A percentile compares a stretch with the other conserved stretches of the same genome.
Conservation (phyloP, 2,888 invertebrate species). For the Tridacna gigas region DNA sequence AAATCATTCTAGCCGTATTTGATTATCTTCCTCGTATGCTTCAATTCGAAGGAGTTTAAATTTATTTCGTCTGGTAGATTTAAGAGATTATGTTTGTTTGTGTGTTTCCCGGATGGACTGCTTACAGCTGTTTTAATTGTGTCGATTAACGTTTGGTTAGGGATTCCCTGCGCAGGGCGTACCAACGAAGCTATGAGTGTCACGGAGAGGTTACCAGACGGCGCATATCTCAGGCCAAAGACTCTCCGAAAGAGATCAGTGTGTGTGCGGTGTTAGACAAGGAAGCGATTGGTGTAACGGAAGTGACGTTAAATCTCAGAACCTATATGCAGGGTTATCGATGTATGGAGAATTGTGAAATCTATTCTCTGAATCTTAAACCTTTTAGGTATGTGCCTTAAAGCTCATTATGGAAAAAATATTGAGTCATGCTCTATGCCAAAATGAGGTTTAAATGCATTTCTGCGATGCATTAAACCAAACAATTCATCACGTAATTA, state of each 20-base stretch:
- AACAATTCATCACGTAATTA: too few species aligned
- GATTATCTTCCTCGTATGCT: too few species aligned
- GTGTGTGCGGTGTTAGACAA: slow-evolving; percentile 69
- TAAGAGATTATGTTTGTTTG: too few species aligned
- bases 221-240: slow-evolving; percentile 44
- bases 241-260: slow-evolving; percentile 40
- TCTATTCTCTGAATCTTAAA: slow-evolving; percentile 72
- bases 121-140: too few species aligned
- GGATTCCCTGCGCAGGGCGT: slow-evolving; percentile 54
- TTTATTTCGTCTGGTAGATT: too few species aligned
- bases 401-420: too few species aligned
- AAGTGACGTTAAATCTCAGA: slow-evolving; percentile 62
- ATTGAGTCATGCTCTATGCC: too few species aligned
- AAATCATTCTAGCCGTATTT: too few species aligned
- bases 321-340: slow-evolving; percentile 73
- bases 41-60: too few species aligned
- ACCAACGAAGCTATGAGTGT: slow-evolving; percentile 45
- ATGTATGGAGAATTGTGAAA: slow-evolving; percentile 72
- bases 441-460: too few species aligned
- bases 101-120: too few species aligned
- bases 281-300: slow-evolving; percentile 74
- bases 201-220: slow-evolving; percentile 44
- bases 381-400: slow-evolving; percentile 67
- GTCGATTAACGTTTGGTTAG: slow-evolving; percentile 28
- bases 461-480: too few species aligned